Percentiles rank a stretch among this genome's conserved stretches.
These are phyloP conservation scores for Psittacula cyanocephala DNA, from an alignment of 2,113 vertebrate genomes.

Conservation along the genomic window DNA sequence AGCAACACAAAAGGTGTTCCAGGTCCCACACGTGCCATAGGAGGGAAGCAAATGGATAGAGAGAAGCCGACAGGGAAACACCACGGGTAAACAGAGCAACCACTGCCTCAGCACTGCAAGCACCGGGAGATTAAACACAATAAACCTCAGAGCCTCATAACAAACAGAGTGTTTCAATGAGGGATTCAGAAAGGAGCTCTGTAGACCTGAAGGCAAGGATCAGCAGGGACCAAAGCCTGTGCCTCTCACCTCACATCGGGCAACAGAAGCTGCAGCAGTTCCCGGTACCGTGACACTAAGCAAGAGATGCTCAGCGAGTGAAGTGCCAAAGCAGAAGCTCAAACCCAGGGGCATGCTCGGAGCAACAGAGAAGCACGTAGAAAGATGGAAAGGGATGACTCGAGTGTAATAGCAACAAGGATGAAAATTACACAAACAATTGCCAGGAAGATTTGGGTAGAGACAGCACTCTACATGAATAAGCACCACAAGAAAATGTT, in stretches of 20 bases:
- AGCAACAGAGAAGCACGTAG: not conserved
- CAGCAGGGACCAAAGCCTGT: not conserved
- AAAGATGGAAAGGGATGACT: not conserved
- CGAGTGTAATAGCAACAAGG: fast-evolving
- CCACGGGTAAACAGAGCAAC: fast-evolving
- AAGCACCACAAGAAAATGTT: not conserved
- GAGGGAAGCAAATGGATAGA: fast-evolving
- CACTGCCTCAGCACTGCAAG: not conserved
- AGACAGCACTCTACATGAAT: not conserved
- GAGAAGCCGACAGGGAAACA: not conserved
- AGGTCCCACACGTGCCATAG: fast-evolving
- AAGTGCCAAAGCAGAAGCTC: not conserved
- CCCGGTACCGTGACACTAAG: fast-evolving
- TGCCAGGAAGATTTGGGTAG: not conserved
- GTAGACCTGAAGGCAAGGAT: not conserved
- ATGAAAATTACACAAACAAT: not conserved
- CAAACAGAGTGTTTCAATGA: not conserved
- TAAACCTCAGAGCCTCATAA: not conserved
- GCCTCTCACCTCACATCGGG: fast-evolving
- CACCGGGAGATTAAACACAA: not conserved
- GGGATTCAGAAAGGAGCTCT: not conserved
- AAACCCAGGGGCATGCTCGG: fast-evolving
- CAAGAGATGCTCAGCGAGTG: fast-evolving
- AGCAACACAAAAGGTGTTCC: no score
- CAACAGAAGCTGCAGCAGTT: not conserved